phyloP scores from a whole-genome alignment of 2,113 vertebrate species.

The Myotis davidii region DNA sequence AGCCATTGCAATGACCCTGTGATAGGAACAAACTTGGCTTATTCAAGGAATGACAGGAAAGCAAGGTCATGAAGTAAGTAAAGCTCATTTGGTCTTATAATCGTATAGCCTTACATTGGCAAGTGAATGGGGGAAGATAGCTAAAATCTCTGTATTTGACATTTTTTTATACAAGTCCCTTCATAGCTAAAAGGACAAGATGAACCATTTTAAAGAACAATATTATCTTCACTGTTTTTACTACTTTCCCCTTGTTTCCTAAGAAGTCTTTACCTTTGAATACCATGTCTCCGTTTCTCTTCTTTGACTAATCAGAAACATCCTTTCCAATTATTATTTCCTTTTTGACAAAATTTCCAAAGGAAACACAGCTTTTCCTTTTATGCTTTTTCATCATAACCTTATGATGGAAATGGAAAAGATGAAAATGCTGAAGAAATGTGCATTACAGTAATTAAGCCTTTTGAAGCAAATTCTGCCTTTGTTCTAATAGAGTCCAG shows the following conservation, averaged over 20 bases:
- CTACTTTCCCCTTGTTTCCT: not conserved
- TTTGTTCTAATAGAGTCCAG: constrained; percentile 24
- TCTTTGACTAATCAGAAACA: constrained; percentile 16
- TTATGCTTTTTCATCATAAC: not conserved
- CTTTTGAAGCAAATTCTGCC: constrained; percentile 40
- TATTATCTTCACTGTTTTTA: constrained; percentile 44
- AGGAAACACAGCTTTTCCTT: constrained; percentile 19
- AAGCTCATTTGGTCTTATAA: not conserved
- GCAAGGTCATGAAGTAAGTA: not conserved
- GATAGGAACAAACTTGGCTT: not conserved
- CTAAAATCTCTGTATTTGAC: not conserved
- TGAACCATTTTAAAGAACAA: constrained; percentile 6
- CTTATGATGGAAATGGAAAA: not conserved
- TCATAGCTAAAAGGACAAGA: not conserved
- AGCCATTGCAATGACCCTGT: not conserved
- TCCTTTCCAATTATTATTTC: not conserved
- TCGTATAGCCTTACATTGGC: not conserved
- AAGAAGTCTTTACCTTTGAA: not conserved
- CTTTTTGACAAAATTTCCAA: constrained; percentile 35
- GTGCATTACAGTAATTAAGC: not conserved
- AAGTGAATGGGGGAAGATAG: not conserved
- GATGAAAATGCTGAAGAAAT: constrained; percentile 34
- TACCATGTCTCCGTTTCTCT: not conserved
- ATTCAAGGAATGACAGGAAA: not conserved
- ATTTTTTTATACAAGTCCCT: not conserved